Evolutionary conservation across 2,113 vertebrate species (phyloP), one percentile per base, ranked within the genome.

Genomic region (Hippocampus comes): DNA sequence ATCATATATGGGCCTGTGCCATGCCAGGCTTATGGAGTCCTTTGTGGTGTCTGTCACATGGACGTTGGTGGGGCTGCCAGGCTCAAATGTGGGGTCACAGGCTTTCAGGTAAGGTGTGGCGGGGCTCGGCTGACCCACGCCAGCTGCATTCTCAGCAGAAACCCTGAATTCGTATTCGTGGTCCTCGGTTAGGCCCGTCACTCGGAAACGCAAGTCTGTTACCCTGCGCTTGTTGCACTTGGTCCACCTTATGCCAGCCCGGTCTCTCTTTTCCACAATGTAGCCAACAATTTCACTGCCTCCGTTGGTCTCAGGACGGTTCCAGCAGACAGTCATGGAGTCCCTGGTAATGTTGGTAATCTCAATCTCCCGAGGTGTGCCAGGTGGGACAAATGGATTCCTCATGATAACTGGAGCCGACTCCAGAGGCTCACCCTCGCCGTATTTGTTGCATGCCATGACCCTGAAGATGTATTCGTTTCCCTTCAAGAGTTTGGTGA

Each of bases 251-350:
- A 99, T 92, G 82, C 97, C 97, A 70, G 95, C 92, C 92, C 94
- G 93, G 86, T 99, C 97, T 93, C 97, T 94, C 79, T 97, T 99
- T 87, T 99, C 97, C 74, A 99, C 91, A 67, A 97, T 95, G 79
- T 98, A 99, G 64, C 95, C 94, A 84, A 85, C 84, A 59, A 99
- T 98, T 74, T 98, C 96, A 90, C 94, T 99, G 55, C 97, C 97
- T 79, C 97, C 97, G 88, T 95, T 94, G 60, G 84, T 93, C 20
- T 95, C 92, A 81, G 97, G 96, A 72, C 97, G 94, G 74, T 84
- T 94, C 97, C 97, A 99, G 80, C 96, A 98, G 57, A 99, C 93
- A 2, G 97, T 99, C 97, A 99, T 99, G 21, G 97, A 99, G 80
- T 99, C 97, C 68, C 94, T 96, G 75, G 95, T 94, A 79, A 99